A percentile compares a stretch with the other conserved stretches of the same genome.
Evolutionary conservation across 2,797 vertebrate species (phyloP).

Genomic region (Gallinago stenura): DNA sequence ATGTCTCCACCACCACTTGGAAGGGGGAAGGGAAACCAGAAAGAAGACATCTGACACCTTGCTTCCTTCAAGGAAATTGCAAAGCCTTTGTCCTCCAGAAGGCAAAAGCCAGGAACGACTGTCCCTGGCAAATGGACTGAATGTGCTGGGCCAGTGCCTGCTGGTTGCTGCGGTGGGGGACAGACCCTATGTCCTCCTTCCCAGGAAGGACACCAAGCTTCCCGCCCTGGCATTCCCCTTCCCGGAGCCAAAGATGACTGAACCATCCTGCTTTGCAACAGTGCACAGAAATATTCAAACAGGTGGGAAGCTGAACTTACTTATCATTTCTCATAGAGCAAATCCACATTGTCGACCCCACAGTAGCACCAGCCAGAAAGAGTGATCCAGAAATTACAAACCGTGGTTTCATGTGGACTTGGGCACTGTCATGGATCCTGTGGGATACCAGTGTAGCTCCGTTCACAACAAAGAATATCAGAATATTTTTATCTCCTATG

Average conservation of each 20-base stretch:
- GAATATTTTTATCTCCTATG: not conserved
- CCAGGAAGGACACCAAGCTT: not conserved
- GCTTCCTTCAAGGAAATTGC: not conserved
- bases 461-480: not conserved
- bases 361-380: not conserved
- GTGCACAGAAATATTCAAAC: not conserved
- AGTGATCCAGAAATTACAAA: not conserved
- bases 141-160: accelerated
- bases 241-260: not conserved
- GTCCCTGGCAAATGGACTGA: accelerated
- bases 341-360: accelerated
- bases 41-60: not conserved
- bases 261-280: not conserved
- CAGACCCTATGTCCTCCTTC: not conserved
- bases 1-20: accelerated
- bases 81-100: not conserved
- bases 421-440: not conserved
- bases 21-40: not conserved
- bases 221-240: not conserved
- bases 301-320: not conserved
- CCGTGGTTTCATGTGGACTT: not conserved
- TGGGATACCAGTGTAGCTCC: not conserved
- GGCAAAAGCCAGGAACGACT: not conserved
- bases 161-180: accelerated
- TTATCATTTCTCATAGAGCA: not conserved